Evolutionary conservation across 2,797 vertebrate species (phyloP).

Genomic region (Neosalanx taihuensis): DNA sequence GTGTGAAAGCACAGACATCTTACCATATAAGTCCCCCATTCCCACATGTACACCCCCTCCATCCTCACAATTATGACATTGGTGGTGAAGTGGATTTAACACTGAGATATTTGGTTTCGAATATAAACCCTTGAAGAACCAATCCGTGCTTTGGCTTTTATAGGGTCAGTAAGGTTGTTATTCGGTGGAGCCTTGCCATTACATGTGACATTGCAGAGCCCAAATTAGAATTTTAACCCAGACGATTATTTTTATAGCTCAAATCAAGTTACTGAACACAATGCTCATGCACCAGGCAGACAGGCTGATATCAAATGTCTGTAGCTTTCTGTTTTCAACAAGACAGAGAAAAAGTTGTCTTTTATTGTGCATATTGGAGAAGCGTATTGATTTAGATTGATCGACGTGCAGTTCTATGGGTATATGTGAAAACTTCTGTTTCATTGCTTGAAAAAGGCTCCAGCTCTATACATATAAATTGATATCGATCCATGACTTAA

Average conservation of each 20-base stretch:
- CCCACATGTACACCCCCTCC: too few species aligned
- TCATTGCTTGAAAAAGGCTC: too few species aligned
- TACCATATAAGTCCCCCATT: not conserved
- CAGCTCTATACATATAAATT: too few species aligned
- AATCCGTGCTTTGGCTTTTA: not conserved
- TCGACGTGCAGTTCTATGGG: too few species aligned
- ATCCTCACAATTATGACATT: slow-evolving; percentile 10
- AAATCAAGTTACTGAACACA: not conserved
- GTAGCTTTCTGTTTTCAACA: not conserved
- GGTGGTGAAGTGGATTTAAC: slow-evolving; percentile 8
- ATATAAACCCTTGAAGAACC: slow-evolving; percentile 3
- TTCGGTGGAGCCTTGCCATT: not conserved
- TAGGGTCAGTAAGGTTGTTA: not conserved
- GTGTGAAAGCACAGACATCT: not conserved
- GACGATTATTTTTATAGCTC: not conserved
- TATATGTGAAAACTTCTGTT: too few species aligned
- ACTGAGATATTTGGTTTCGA: not conserved
- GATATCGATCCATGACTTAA: too few species aligned
- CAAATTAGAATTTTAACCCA: too few species aligned
- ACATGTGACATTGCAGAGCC: slow-evolving; percentile 12
- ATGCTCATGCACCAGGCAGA: not conserved
- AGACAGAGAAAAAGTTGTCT: too few species aligned
- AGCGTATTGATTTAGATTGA: too few species aligned
- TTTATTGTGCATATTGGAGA: too few species aligned
- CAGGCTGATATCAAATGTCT: too few species aligned